Evolutionary conservation across 2,888 invertebrate species (phyloP).

Genomic region (Tortrix viridana): DNA sequence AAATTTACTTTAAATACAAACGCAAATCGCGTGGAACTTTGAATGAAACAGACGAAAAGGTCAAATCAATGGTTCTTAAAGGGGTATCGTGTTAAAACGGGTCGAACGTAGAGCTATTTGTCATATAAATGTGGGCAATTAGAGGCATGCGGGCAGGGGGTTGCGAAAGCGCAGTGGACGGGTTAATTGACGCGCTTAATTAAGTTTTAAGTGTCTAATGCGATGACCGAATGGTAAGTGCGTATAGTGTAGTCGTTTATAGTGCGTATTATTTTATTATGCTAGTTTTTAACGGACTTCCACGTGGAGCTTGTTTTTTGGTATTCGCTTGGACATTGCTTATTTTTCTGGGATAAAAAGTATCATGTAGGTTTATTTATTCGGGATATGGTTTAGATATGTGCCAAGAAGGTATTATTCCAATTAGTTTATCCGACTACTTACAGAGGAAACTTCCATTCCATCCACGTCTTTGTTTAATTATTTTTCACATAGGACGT

Average conservation of each 20-base stretch:
- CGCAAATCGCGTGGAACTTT: slow-evolving; percentile 9
- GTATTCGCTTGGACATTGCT: no score
- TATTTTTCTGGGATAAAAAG: no score
- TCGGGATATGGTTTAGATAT: no score
- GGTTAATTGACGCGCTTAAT: slow-evolving; percentile 68
- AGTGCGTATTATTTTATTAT: no score
- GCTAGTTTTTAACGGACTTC: not conserved
- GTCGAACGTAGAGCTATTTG: slow-evolving; percentile 77
- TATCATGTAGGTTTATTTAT: no score
- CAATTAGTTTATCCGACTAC: no score
- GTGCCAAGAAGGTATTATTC: no score
- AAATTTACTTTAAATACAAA: not conserved
- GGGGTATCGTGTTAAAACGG: slow-evolving; percentile 50
- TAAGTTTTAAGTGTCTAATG: slow-evolving; percentile 59
- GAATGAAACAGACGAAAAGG: not conserved
- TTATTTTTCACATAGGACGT: no score
- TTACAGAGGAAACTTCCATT: no score
- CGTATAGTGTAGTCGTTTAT: not conserved
- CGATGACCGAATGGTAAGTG: slow-evolving; percentile 33
- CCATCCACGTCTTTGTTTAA: no score
- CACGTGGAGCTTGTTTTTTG: no score
- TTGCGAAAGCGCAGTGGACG: slow-evolving; percentile 48
- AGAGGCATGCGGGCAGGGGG: slow-evolving; percentile 69
- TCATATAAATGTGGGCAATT: slow-evolving; percentile 81
- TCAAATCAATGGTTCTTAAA: slow-evolving; percentile 15